These are phyloP conservation scores for Rhynchotus rufescens DNA, from an alignment of 2,797 vertebrate genomes.

Conservation along the genomic window DNA sequence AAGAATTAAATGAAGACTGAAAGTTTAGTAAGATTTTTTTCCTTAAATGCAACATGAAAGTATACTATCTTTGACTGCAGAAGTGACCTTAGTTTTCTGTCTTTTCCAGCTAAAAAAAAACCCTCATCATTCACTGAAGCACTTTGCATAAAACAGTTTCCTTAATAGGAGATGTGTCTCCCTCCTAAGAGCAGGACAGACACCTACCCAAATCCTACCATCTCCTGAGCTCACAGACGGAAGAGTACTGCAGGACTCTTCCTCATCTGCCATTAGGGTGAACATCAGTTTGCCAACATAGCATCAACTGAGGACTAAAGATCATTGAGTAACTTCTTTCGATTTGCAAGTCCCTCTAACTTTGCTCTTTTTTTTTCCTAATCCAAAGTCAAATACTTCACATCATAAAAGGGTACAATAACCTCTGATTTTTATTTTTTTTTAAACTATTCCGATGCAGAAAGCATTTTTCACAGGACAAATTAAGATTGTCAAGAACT, in stretches of 20 bases:
- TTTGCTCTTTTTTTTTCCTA: too few species aligned
- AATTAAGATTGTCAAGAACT: background rate
- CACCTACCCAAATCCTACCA: background rate
- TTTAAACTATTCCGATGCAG: background rate
- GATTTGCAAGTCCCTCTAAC: background rate
- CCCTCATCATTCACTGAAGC: slow-evolving; percentile 4
- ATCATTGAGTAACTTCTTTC: background rate
- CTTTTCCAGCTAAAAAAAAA: slow-evolving; percentile 45
- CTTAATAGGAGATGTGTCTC: slow-evolving; percentile 40
- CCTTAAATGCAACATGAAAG: background rate
- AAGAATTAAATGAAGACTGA: slow-evolving; percentile 16
- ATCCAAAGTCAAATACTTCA: background rate
- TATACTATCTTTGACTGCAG: background rate
- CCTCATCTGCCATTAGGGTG: background rate
- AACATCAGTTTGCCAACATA: background rate
- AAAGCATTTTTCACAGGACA: background rate
- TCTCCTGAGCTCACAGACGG: background rate
- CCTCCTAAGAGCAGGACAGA: background rate
- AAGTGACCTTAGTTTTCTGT: background rate
- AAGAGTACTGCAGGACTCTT: background rate
- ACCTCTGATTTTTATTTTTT: background rate
- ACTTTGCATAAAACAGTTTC: background rate
- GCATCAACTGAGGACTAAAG: background rate
- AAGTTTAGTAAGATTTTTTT: background rate
- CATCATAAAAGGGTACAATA: background rate